phyloP scores from a whole-genome alignment of 1,140 invertebrate species.

The Gonioctena quinquepunctata region DNA sequence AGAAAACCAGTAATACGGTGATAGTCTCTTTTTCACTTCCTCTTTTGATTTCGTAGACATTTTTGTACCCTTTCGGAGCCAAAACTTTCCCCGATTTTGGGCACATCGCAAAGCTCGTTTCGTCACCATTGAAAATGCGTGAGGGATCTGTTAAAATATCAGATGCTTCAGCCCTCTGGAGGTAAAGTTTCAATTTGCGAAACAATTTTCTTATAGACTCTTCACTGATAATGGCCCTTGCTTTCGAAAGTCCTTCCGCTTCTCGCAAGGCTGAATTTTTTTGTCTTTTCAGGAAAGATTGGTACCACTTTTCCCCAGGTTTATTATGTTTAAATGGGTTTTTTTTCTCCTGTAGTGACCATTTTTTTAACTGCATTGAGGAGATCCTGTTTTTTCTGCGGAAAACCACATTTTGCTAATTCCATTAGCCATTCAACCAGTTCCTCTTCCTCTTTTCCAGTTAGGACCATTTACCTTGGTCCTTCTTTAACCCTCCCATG shows the following conservation, averaged over 20 bases:
- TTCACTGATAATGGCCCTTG: slow-evolving; percentile 22
- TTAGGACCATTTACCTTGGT: slow-evolving; percentile 8
- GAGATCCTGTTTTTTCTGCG: background rate
- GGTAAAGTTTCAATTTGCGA: slow-evolving; percentile 20
- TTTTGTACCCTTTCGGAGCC: slow-evolving; percentile 39
- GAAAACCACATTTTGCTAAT: background rate
- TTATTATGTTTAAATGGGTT: slow-evolving; percentile 29
- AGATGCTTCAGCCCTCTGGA: slow-evolving; percentile 5
- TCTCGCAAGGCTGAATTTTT: slow-evolving; percentile 15
- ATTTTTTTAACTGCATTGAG: background rate
- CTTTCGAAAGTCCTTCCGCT: slow-evolving; percentile 15
- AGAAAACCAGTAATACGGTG: slow-evolving; percentile 32
- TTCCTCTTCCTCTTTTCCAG: slow-evolving; percentile 14
- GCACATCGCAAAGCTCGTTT: slow-evolving; percentile 49
- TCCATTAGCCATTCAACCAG: slow-evolving; percentile 4
- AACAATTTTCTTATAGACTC: slow-evolving; percentile 26
- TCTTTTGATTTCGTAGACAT: slow-evolving; percentile 46
- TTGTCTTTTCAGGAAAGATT: slow-evolving; percentile 23
- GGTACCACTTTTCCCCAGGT: slow-evolving; percentile 15
- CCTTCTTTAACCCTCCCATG: slow-evolving; percentile 27
- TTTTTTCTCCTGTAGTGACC: slow-evolving; percentile 9
- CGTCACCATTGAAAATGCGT: slow-evolving; percentile 52
- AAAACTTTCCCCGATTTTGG: slow-evolving; percentile 46
- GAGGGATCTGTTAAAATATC: slow-evolving; percentile 41
- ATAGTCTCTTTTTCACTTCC: slow-evolving; percentile 29